Percentiles rank a stretch among this genome's conserved stretches.
phyloP scores from a whole-genome alignment of 2,888 invertebrate species.

The Gymnoscelis rufifasciata region DNA sequence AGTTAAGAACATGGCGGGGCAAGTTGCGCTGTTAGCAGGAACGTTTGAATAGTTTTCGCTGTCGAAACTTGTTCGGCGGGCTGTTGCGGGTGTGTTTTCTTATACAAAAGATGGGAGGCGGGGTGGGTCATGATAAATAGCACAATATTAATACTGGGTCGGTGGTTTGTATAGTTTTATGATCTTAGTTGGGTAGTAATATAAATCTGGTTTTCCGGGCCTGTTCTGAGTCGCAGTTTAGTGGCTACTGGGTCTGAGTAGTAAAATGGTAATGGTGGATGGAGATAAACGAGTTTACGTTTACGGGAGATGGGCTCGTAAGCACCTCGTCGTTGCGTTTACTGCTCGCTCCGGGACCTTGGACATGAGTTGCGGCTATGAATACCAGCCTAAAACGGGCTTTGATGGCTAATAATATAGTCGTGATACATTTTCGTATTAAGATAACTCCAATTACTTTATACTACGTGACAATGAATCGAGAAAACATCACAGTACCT shows the following conservation, averaged over 20 bases:
- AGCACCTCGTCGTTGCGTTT: slow-evolving; percentile 8
- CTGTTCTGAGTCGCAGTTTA: slow-evolving; percentile 50
- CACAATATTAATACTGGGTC: slow-evolving; percentile 70
- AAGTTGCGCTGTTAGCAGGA: slow-evolving; percentile 73
- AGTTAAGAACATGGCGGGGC: slow-evolving; percentile 73
- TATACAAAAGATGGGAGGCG: slow-evolving; percentile 69
- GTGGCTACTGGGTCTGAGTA: slow-evolving; percentile 28
- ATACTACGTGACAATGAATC: too few species aligned
- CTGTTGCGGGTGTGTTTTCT: slow-evolving; percentile 69
- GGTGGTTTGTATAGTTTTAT: slow-evolving; percentile 73
- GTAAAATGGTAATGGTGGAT: slow-evolving; percentile 29
- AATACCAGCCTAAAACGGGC: too few species aligned
- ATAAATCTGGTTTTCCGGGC: slow-evolving; percentile 73
- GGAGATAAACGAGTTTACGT: slow-evolving; percentile 29
- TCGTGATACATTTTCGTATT: too few species aligned
- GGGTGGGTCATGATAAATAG: slow-evolving; percentile 72
- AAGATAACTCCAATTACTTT: too few species aligned
- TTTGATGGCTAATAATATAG: too few species aligned
- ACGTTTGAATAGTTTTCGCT: slow-evolving; percentile 70
- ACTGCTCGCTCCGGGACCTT: not conserved
- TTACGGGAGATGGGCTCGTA: slow-evolving; percentile 25
- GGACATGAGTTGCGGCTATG: not conserved
- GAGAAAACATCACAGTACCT: too few species aligned
- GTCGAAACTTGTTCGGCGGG: slow-evolving; percentile 70
- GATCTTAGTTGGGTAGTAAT: slow-evolving; percentile 76